Evolutionary conservation across 2,888 invertebrate species (phyloP), one percentile per base, ranked within the genome.

Genomic region (Tyria jacobaeae): DNA sequence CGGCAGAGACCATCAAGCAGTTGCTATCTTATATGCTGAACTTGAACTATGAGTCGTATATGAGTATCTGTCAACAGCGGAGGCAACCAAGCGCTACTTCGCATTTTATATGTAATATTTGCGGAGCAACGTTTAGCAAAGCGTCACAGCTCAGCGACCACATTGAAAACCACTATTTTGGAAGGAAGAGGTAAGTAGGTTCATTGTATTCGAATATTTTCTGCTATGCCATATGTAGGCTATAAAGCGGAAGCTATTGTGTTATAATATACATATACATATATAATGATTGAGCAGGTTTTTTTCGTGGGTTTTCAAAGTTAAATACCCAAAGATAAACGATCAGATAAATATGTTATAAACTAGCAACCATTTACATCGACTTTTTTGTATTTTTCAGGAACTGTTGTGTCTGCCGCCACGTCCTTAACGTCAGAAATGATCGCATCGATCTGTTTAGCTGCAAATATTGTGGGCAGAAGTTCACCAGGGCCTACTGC

Each of bases 401-500:
- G 63, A 83, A 90, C 51, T 91, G 91, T 70, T 88, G 89, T 65
- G 83, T 90, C 0, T 92, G 92, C 70, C 88, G 88, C 0, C 89
- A 90, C 50, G 68, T 83, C 0, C 57, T 91, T 24, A 83, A 87
- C 57, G 17, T 70, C 34, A 64, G 72, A n/a, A 62, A 71, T 1
- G 67, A 68, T 14, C 77, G 66, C 0, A 48, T 66, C 0, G 73
- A 78, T 0, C 64, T 87, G 5, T 92, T 89, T 74, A 54, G 72
- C 31, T 93, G 93, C 57, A 79, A 73, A 59, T 83, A 88, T 71
- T 93, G 93, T 58, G 89, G 90, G 0, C 82, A 88, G 69, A 73
- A 79, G 59, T 93, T 93, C 71, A 86, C 88, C 2, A 78, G 92
- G 15, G 89, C 92, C 0, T 92, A 92, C 77, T 92, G 92, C 76